A percentile compares a stretch with the other conserved stretches of the same genome.
Conservation (phyloP, 2,113 vertebrate genomes). For the Condylura cristata region DNA sequence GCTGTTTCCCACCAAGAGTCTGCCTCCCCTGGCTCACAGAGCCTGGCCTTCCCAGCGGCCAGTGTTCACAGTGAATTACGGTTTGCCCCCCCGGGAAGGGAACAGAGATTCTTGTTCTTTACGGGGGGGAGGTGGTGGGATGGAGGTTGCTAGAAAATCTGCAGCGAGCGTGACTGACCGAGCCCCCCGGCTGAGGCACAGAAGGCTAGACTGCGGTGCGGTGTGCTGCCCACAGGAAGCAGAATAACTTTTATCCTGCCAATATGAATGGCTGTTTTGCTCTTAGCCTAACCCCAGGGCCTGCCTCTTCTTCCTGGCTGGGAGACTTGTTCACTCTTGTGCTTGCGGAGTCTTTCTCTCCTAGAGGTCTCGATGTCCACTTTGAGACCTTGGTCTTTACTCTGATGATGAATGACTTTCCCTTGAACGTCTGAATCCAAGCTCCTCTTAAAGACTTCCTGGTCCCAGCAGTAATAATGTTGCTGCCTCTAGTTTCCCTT, state of each 20-base stretch:
- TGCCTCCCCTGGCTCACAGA: not conserved
- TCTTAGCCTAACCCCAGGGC: not conserved
- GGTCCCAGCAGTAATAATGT: not conserved
- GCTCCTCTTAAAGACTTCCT: not conserved
- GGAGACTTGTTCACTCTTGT: not conserved
- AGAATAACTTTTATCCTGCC: not conserved
- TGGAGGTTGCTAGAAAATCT: not conserved
- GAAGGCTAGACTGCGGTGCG: not conserved
- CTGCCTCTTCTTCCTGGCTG: not conserved
- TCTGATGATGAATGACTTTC: not conserved
- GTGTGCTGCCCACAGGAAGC: not conserved
- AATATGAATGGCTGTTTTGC: not conserved
- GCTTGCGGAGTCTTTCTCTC: not conserved
- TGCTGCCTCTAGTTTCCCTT: not conserved
- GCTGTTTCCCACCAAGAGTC: not conserved
- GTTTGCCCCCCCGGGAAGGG: not conserved
- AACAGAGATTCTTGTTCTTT: not conserved
- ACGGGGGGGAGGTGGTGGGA: too few relatives aligned
- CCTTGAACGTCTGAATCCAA: not conserved
- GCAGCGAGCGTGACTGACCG: not conserved
- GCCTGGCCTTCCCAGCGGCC: not conserved
- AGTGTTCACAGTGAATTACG: not conserved
- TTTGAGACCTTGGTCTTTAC: not conserved
- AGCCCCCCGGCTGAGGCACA: not conserved
- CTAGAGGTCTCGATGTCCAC: not conserved